Base-by-base conservation (phyloP, 2,797 vertebrate species). In the Natrix natrix region DNA sequence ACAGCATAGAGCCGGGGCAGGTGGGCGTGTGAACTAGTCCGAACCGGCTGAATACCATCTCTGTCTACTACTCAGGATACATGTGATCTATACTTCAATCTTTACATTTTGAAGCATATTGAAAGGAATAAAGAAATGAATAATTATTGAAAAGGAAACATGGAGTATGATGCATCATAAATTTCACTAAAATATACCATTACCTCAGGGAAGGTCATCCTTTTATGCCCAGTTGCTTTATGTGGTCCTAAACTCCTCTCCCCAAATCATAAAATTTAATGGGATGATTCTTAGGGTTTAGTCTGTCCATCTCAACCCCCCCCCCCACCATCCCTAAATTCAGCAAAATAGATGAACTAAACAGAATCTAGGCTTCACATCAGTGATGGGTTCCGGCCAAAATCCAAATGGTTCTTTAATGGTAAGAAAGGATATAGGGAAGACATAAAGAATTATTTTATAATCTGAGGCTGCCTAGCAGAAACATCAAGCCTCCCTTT, bases 401-500 rank as follows among this genome's bases (percentile, higher is more conserved):
- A 87, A 16, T 55, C 32, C 61, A 11, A 83, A 91, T 69, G 90
- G 78, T 16, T 93, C 60, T 86, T 89, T 59, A 52, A 14, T 8
- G 56, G 61, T 52, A 91, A 83, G 37, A 43, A 83, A 10, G 17
- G 26, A 52, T 61, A 32, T 54, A 17, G 32, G 26, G 55, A 48
- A 28, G 32, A 43, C 83, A 91, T 56, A 55, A 52, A 93, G 86
- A 92, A 93, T 52, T 56, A 86, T 83, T 14, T 60, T 83, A 78
- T 93, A 93, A 95, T 90, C 57, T 86, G 63, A 56, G 83, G 57
- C 20, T 89, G 94, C 93, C 93, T 86, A 92, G 88, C 91, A 94
- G 89, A 95, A 95, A 93, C 90, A 95, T 94, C 93, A 93, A 95
- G 91, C 93, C 94, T 91, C 93, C 90, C 94, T 94, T 95, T 94